These are phyloP conservation scores for Laupala kohalensis DNA, from an alignment of 1,140 invertebrate genomes.

Conservation along the genomic window DNA sequence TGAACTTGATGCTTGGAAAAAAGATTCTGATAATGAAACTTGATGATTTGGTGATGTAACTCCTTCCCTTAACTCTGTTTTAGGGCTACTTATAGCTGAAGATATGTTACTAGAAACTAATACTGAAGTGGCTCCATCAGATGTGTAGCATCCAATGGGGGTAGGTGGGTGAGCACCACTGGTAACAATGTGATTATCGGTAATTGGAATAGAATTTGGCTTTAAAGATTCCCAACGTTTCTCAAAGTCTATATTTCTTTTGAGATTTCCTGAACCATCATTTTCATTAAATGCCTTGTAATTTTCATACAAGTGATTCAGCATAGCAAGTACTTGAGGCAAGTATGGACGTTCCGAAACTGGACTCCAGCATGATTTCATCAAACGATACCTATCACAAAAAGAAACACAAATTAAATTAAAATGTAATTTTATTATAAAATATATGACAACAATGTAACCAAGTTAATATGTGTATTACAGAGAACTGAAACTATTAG, in stretches of 20 bases:
- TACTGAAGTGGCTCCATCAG: neutral
- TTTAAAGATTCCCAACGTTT: conserved; percentile 48
- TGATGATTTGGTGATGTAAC: neutral
- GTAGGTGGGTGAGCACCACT: neutral
- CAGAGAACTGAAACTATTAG: no score
- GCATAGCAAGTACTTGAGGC: conserved; percentile 38
- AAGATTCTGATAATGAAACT: neutral
- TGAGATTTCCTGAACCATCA: neutral
- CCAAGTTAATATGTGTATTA: no score
- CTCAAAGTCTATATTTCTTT: conserved; percentile 44
- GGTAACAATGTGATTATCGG: conserved; percentile 30
- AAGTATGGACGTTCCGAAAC: conserved; percentile 30
- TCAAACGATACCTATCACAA: conserved; percentile 43
- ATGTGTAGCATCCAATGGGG: neutral
- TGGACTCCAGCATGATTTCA: conserved; percentile 48
- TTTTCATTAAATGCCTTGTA: neutral
- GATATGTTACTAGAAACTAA: neutral
- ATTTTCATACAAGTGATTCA: conserved; percentile 32
- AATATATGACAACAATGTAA: no score
- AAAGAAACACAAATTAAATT: conserved; percentile 13
- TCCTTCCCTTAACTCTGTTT: neutral
- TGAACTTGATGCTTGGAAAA: neutral
- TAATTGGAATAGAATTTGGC: conserved; percentile 43
- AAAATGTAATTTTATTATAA: conserved; percentile 8
- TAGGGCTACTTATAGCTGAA: neutral